Percentiles rank a stretch among this genome's conserved stretches.
phyloP scores from a whole-genome alignment of 2,888 invertebrate genomes.

The Ephialtes manifestator region DNA sequence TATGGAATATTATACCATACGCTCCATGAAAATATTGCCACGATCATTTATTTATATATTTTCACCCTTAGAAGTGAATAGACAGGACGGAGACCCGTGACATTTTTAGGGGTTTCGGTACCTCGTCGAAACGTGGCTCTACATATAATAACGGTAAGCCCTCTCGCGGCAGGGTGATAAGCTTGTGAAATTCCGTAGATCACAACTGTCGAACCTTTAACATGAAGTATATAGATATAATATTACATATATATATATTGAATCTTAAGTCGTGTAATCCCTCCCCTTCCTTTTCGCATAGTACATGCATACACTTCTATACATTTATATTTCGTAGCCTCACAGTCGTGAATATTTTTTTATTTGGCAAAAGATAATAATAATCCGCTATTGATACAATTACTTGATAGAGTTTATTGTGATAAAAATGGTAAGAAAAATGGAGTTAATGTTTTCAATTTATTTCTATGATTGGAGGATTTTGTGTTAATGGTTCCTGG shows the following conservation, averaged over 20 bases:
- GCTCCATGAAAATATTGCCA: constrained; percentile 28
- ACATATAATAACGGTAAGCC: constrained; percentile 31
- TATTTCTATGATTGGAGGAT: no score
- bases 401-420: no score
- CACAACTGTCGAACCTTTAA: constrained; percentile 15
- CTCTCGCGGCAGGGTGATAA: constrained; percentile 1
- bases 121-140: constrained; percentile 16
- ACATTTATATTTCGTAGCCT: constrained; percentile 14
- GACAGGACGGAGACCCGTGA: not conserved
- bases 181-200: constrained; percentile 23
- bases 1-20: constrained; percentile 28
- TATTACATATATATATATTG: not conserved
- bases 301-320: constrained; percentile 9
- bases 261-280: constrained; percentile 15
- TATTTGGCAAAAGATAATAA: no score
- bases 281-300: not conserved
- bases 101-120: constrained; percentile 3
- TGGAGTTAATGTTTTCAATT: no score
- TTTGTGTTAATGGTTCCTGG: no score
- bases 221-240: constrained; percentile 1
- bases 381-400: no score
- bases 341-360: no score
- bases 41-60: constrained; percentile 56
- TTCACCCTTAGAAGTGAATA: constrained; percentile 15
- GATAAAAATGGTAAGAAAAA: no score